Percentiles rank a stretch among this genome's conserved stretches.
Conservation (phyloP, 1,140 invertebrate species). For the Drosophila ercepeae region DNA sequence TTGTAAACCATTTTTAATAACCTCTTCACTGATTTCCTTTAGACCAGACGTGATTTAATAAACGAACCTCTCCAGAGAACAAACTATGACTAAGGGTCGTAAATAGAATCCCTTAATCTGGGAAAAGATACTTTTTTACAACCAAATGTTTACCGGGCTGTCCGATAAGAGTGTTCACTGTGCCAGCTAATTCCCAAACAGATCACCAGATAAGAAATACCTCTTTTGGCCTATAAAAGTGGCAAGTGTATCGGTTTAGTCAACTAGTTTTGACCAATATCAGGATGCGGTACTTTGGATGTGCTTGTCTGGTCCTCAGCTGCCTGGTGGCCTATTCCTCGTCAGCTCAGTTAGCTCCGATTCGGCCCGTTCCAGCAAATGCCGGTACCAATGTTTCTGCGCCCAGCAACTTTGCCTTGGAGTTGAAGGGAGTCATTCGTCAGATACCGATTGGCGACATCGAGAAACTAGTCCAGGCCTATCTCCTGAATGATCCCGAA, state of each 20-base stretch:
- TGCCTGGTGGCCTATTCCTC: slow-evolving; percentile 20
- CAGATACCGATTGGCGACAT: slow-evolving; percentile 51
- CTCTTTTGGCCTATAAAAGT: slow-evolving; percentile 31
- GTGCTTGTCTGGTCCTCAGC: slow-evolving; percentile 24
- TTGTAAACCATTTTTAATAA: background rate
- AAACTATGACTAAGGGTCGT: slow-evolving; percentile 32
- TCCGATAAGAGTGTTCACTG: slow-evolving; percentile 33
- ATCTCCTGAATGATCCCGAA: slow-evolving; percentile 66
- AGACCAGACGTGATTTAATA: background rate
- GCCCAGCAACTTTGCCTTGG: slow-evolving; percentile 53
- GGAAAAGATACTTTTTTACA: slow-evolving; percentile 1
- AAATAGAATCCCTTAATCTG: slow-evolving; percentile 38
- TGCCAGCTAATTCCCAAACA: slow-evolving; percentile 31
- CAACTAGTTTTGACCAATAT: slow-evolving; percentile 9
- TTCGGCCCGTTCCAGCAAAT: background rate
- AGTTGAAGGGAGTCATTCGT: slow-evolving; percentile 42
- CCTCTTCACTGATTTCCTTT: slow-evolving; percentile 2
- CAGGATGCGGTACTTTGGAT: slow-evolving; percentile 25
- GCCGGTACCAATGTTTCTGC: too few species aligned
- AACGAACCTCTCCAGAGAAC: background rate
- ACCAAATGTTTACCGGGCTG: slow-evolving; percentile 13
- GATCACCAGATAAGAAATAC: slow-evolving; percentile 5
- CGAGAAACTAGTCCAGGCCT: slow-evolving; percentile 56
- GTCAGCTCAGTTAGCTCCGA: slow-evolving; percentile 9
- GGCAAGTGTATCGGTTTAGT: background rate